Evolutionary conservation across 2,113 vertebrate species (phyloP).

Genomic region (Acanthisitta chloris): DNA sequence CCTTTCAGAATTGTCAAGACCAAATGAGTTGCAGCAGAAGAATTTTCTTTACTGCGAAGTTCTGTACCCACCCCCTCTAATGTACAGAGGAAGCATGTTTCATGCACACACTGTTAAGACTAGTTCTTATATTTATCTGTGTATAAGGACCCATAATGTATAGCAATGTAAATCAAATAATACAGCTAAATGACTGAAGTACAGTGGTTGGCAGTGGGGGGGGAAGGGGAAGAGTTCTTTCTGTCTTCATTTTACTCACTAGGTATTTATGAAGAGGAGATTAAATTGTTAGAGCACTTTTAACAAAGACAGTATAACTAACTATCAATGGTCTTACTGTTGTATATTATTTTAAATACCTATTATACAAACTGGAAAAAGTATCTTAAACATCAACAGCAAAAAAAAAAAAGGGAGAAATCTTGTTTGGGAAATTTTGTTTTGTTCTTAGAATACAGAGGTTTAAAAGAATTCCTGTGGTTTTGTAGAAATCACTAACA

Average conservation of each 20-base stretch:
- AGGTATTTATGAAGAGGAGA: background rate
- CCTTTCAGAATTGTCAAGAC: background rate
- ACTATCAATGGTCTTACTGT: background rate
- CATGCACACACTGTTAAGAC: background rate
- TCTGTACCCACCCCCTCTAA: background rate
- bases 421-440: background rate
- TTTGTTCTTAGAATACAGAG: background rate
- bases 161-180: background rate
- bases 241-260: background rate
- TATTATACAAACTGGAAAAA: background rate
- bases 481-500: background rate
- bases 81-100: background rate
- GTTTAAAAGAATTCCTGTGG: background rate
- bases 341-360: background rate
- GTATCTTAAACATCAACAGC: background rate
- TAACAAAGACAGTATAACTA: background rate
- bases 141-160: background rate
- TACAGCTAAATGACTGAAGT: background rate
- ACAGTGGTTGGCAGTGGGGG: background rate
- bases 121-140: background rate
- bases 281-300: background rate
- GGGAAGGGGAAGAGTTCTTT: background rate
- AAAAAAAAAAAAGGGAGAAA: background rate
- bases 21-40: background rate
- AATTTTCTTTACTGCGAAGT: background rate